These are phyloP conservation scores for Rhabdomys pumilio DNA, from an alignment of 2,797 vertebrate genomes.

Conservation along the genomic window DNA sequence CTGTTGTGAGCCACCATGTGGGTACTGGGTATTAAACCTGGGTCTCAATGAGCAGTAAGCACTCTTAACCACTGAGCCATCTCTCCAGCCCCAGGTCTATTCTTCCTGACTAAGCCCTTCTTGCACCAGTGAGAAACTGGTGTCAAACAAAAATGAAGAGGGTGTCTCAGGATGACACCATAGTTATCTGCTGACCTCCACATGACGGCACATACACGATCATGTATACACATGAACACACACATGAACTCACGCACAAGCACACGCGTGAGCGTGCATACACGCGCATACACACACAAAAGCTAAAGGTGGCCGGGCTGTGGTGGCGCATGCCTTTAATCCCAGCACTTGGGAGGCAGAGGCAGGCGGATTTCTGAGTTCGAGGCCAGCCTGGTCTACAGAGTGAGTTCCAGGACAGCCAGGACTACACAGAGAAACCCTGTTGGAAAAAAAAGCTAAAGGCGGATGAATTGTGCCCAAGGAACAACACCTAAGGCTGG, in stretches of 20 bases:
- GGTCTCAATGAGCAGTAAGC: background rate
- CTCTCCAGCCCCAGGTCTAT: background rate
- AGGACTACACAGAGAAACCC: too few species aligned
- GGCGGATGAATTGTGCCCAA: background rate
- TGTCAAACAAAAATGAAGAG: background rate
- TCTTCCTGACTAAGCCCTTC: background rate
- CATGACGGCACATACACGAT: background rate
- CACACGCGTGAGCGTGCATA: background rate
- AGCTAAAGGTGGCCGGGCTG: background rate
- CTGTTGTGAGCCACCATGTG: background rate
- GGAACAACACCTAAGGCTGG: background rate
- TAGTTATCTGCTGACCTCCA: background rate
- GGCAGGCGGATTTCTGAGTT: too few species aligned
- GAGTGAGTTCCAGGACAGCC: too few species aligned
- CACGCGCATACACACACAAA: background rate
- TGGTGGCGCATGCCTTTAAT: too few species aligned
- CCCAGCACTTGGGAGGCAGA: too few species aligned
- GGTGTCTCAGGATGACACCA: background rate
- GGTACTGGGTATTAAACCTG: background rate
- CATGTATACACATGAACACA: background rate
- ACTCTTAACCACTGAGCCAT: background rate
- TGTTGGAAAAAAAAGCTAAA: background rate
- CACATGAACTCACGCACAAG: background rate
- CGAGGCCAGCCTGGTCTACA: too few species aligned
- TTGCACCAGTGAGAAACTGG: background rate